Percentiles rank a stretch among this genome's conserved stretches.
Conservation (phyloP, 2,888 invertebrate genomes). For the Apamea sordens region DNA sequence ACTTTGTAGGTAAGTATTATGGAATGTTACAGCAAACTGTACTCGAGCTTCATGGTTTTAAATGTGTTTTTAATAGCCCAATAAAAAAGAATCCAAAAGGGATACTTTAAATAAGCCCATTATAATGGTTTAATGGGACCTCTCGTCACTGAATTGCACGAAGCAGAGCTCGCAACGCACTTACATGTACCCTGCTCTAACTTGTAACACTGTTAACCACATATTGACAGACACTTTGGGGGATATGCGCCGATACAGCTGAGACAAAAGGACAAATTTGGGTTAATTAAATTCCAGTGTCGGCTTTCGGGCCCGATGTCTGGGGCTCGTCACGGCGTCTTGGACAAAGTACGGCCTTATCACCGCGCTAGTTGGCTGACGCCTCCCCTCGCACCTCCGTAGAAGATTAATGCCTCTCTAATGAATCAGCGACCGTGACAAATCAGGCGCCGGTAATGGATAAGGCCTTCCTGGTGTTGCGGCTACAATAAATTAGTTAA, state of each 20-base stretch:
- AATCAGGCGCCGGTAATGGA: constrained; percentile 86
- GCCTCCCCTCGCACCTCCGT: constrained; percentile 72
- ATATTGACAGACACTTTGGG: constrained; percentile 78
- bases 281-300: constrained; percentile 88
- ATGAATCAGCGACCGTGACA: constrained; percentile 88
- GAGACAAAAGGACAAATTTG: constrained; percentile 84
- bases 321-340: constrained; percentile 82
- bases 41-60: constrained; percentile 45
- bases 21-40: constrained; percentile 22
- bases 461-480: constrained; percentile 82
- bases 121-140: constrained; percentile 26
- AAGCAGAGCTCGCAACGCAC: constrained; percentile 16
- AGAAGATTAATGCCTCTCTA: constrained; percentile 85
- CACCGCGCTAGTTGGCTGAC: constrained; percentile 79
- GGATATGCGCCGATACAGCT: constrained; percentile 71
- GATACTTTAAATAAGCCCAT: constrained; percentile 27
- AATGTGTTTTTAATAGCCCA: constrained; percentile 50
- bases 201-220: constrained; percentile 68
- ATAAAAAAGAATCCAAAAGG: constrained; percentile 47
- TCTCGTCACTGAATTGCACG: constrained; percentile 15
- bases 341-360: constrained; percentile 86
- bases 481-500: constrained; percentile 81
- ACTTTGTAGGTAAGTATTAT: background rate
- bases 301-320: constrained; percentile 78
- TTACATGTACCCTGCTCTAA: constrained; percentile 37